phyloP scores from a whole-genome alignment of 2,888 invertebrate species.

The Oeneis ivallda region DNA sequence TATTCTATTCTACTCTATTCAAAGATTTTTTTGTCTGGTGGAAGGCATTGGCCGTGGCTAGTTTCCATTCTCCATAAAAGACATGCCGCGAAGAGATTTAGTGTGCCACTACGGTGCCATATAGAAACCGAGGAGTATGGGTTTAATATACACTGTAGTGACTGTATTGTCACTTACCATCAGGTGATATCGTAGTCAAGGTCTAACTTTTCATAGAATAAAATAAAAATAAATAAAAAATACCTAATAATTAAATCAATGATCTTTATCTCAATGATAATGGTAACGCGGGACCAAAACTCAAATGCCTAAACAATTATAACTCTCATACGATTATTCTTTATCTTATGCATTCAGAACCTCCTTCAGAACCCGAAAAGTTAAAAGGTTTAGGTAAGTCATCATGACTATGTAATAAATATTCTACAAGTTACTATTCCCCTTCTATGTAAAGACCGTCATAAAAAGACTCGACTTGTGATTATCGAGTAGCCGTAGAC shows the following conservation, averaged over 20 bases:
- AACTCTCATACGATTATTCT: background rate
- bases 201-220: no score
- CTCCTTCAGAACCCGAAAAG: background rate
- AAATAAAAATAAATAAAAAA: background rate
- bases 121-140: no score
- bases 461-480: constrained; percentile 4
- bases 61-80: no score
- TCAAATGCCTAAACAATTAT: background rate
- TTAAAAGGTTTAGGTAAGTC: background rate
- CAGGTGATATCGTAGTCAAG: no score
- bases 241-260: background rate
- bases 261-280: background rate
- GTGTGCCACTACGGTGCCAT: no score
- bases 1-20: no score
- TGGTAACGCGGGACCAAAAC: no score
- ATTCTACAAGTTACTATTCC: background rate
- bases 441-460: constrained; percentile 13
- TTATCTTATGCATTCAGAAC: background rate
- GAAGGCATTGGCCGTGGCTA: no score
- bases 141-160: no score
- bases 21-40: no score
- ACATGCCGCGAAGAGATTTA: no score
- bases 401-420: background rate
- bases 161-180: no score
- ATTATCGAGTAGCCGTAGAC: constrained; percentile 20